phyloP scores from a whole-genome alignment of 2,797 vertebrate genomes.

The Danio aesculapii region DNA sequence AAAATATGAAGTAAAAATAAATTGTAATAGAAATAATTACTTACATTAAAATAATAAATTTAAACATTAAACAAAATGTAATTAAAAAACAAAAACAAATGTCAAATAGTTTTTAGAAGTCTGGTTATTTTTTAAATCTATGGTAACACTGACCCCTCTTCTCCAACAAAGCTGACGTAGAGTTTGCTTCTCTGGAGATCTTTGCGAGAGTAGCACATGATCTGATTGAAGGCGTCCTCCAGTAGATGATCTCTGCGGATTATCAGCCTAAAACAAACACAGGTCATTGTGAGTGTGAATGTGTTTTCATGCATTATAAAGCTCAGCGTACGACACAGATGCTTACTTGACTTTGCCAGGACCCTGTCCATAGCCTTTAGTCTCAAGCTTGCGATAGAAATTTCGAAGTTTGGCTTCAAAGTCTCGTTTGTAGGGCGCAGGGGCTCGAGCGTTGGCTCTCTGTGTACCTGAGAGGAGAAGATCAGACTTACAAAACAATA shows the following conservation, averaged over 20 bases:
- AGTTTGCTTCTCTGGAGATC: conserved; percentile 97
- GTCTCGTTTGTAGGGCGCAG: conserved; percentile 95
- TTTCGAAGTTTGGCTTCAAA: conserved; percentile 98
- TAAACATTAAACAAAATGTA: too few species aligned
- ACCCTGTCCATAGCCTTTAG: conserved; percentile 97
- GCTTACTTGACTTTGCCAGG: conserved; percentile 97
- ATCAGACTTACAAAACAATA: background rate
- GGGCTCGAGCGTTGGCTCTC: conserved; percentile 94
- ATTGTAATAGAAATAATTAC: too few species aligned
- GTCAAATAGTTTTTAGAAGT: background rate
- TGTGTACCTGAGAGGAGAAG: conserved; percentile 85
- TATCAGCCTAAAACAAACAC: conserved; percentile 82
- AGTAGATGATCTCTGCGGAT: conserved; percentile 96
- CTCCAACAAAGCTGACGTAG: conserved; percentile 95
- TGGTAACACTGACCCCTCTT: conserved; percentile 89
- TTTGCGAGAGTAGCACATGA: conserved; percentile 98
- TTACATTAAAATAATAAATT: too few species aligned
- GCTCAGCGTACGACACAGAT: background rate
- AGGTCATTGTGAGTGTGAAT: background rate
- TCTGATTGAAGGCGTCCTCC: conserved; percentile 98
- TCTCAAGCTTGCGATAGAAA: conserved; percentile 97
- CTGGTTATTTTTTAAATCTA: background rate
- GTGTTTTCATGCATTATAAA: background rate
- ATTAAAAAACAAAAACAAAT: too few species aligned
- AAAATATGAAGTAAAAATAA: too few species aligned